phyloP scores from a whole-genome alignment of 2,888 invertebrate genomes.

The Halictus ligatus region DNA sequence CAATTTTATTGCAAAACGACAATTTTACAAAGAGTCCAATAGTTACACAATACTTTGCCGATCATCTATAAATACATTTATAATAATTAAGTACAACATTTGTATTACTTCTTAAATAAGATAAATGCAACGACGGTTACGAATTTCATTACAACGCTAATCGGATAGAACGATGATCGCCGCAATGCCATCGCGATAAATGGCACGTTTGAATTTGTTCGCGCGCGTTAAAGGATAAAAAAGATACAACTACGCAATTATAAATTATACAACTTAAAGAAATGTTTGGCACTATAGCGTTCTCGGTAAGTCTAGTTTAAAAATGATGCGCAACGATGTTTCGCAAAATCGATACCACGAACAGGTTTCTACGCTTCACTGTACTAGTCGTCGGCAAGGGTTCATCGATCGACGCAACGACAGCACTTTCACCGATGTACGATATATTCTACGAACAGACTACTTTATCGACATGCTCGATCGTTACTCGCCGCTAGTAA shows the following conservation, averaged over 20 bases:
- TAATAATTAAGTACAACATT: slow-evolving; percentile 43
- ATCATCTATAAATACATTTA: slow-evolving; percentile 34
- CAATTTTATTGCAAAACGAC: slow-evolving; percentile 28
- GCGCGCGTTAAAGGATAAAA: neutral
- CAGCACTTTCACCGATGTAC: neutral
- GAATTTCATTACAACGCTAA: too few relatives aligned
- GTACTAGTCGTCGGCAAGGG: slow-evolving; percentile 17
- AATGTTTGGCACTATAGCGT: slow-evolving; percentile 20
- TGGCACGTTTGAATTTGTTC: neutral
- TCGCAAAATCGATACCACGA: neutral
- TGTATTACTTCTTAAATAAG: neutral
- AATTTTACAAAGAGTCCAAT: slow-evolving; percentile 8
- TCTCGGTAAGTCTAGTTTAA: neutral
- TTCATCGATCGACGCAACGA: neutral
- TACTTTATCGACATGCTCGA: neutral
- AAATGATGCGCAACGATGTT: neutral
- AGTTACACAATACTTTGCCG: slow-evolving; percentile 26
- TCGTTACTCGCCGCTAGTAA: neutral
- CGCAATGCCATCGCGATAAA: neutral
- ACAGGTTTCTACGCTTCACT: neutral
- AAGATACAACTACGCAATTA: slow-evolving; percentile 11
- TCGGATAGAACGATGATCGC: neutral
- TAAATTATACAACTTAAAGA: slow-evolving; percentile 43
- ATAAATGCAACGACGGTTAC: neutral
- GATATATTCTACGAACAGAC: slow-evolving; percentile 16